These are phyloP conservation scores for Crypturellus tataupa DNA, from an alignment of 2,797 vertebrate genomes.

Conservation along the genomic window DNA sequence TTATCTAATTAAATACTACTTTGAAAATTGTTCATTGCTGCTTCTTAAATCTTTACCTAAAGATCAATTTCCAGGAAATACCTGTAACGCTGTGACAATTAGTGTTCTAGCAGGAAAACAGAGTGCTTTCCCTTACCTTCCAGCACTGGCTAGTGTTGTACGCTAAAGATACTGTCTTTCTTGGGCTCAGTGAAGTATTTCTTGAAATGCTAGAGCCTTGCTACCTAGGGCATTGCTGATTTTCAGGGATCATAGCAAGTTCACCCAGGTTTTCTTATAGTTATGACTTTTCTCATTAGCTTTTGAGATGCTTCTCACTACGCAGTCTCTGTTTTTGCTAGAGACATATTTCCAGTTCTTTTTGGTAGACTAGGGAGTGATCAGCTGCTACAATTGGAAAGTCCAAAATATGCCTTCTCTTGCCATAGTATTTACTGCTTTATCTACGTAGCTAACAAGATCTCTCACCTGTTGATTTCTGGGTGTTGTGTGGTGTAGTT, in stretches of 20 bases:
- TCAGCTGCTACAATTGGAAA: background rate
- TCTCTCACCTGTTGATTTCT: background rate
- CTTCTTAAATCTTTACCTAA: background rate
- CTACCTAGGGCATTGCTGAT: background rate
- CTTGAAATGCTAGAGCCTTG: background rate
- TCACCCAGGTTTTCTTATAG: background rate
- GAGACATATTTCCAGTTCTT: background rate
- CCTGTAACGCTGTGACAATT: background rate
- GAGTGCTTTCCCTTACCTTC: background rate
- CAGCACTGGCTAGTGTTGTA: background rate
- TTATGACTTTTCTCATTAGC: background rate
- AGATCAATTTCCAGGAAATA: background rate
- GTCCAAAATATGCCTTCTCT: background rate
- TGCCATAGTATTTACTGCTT: background rate
- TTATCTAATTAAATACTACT: background rate
- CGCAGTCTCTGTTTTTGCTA: background rate
- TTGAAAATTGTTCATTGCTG: background rate
- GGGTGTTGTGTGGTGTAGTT: background rate
- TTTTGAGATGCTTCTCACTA: background rate
- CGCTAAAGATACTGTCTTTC: background rate
- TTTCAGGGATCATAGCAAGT: background rate
- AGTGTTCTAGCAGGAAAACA: background rate
- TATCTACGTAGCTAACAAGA: background rate
- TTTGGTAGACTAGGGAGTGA: background rate
- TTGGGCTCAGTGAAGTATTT: background rate